phyloP scores from a whole-genome alignment of 2,113 vertebrate genomes.

The Nematolebias whitei region DNA sequence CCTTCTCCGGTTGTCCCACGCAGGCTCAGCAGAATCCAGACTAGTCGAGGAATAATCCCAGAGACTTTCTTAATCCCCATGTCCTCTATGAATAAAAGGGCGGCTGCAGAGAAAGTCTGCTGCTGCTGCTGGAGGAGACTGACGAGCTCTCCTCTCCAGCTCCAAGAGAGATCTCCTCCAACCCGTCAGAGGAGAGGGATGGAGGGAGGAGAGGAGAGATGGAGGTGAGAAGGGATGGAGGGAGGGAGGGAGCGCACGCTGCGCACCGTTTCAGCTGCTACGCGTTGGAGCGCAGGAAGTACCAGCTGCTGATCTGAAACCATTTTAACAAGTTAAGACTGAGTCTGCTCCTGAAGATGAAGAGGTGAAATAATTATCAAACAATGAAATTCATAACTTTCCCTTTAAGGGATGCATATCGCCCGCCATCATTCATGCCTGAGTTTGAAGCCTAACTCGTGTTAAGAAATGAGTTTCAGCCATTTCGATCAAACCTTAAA shows the following conservation, averaged over 20 bases:
- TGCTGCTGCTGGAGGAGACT: slow-evolving; percentile 44
- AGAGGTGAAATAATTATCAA: no score
- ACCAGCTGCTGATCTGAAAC: no score
- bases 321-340: no score
- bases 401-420: no score
- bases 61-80: slow-evolving; percentile 33
- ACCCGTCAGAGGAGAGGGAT: background rate
- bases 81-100: slow-evolving; percentile 47
- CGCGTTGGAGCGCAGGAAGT: background rate
- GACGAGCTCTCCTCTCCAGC: slow-evolving; percentile 52
- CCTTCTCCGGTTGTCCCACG: slow-evolving; percentile 55
- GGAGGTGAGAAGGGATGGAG: slow-evolving; percentile 1
- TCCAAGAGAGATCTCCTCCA: slow-evolving; percentile 40
- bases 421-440: no score
- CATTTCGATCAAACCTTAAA: no score
- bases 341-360: no score
- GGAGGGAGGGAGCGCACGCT: background rate
- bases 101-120: slow-evolving; percentile 20
- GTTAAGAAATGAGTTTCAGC: no score
- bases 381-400: no score
- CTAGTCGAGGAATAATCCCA: slow-evolving; percentile 51
- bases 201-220: slow-evolving; percentile 1
- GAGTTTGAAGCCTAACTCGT: no score
- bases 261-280: background rate
- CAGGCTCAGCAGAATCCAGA: slow-evolving; percentile 41